phyloP scores from a whole-genome alignment of 2,113 vertebrate genomes.

The Plestiodon gilberti region DNA sequence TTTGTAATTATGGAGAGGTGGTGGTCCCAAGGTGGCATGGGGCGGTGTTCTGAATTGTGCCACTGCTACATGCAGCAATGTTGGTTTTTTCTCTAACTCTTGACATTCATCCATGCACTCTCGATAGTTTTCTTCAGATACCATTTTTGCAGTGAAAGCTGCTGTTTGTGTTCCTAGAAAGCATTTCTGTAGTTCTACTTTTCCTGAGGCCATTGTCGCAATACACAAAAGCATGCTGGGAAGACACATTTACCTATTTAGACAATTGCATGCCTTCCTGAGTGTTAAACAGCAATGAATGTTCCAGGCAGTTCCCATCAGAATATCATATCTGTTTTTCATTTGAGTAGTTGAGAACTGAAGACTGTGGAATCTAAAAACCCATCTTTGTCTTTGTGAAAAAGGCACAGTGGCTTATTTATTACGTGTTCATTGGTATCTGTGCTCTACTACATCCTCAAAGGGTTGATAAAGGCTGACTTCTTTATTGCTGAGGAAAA shows the following conservation, averaged over 20 bases:
- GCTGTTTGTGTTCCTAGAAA: conserved; percentile 57
- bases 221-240: not conserved
- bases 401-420: not conserved
- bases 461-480: not conserved
- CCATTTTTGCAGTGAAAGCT: conserved; percentile 62
- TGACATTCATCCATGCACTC: conserved; percentile 44
- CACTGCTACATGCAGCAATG: too few relatives aligned
- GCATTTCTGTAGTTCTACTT: conserved; percentile 41
- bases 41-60: too few relatives aligned
- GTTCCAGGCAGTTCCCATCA: conserved; percentile 46
- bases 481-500: accelerated
- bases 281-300: conserved; percentile 18
- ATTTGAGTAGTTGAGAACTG: conserved; percentile 66
- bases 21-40: too few relatives aligned
- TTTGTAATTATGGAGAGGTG: too few relatives aligned
- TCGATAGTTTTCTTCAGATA: conserved; percentile 42
- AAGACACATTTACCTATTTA: conserved; percentile 41
- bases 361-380: conserved; percentile 50
- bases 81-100: conserved; percentile 43
- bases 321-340: conserved; percentile 61
- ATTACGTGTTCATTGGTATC: conserved; percentile 18
- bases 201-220: not conserved
- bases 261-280: conserved; percentile 8
- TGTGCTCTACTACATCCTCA: not conserved
- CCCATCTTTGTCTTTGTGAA: conserved; percentile 32